Conservation (phyloP, 53 echinoderm and acorn worm genomes). For the Pentamera pediparva region DNA sequence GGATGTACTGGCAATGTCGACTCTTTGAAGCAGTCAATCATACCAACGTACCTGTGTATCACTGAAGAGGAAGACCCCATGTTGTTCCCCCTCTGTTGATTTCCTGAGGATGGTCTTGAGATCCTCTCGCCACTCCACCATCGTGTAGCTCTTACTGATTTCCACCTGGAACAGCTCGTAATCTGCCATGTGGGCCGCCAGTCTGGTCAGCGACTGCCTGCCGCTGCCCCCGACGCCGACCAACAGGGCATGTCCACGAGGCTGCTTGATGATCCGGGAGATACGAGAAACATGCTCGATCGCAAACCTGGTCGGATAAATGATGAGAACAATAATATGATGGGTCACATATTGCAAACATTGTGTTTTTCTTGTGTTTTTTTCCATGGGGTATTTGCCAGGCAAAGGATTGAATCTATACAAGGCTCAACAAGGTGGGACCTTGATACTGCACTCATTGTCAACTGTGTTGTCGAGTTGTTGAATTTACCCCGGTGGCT, state of each 20-base stretch:
- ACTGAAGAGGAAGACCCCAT: slow-evolving; percentile 97
- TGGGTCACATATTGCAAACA: no score
- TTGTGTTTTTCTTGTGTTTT: no score
- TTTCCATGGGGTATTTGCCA: no score
- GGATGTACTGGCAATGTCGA: background rate
- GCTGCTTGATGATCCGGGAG: slow-evolving; percentile 97
- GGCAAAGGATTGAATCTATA: no score
- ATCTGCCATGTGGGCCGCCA: slow-evolving; percentile 96
- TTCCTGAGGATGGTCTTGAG: slow-evolving; percentile 87
- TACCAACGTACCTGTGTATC: slow-evolving; percentile 96
- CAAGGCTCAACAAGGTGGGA: no score
- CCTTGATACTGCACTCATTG: no score
- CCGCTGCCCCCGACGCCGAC: slow-evolving; percentile 97
- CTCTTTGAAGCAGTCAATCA: no score
- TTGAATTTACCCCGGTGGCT: no score
- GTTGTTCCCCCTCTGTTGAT: slow-evolving; percentile 91
- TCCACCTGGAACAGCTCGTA: slow-evolving; percentile 97
- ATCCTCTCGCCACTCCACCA: slow-evolving; percentile 86
- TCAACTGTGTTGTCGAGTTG: no score
- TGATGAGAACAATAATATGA: no score
- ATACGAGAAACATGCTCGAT: slow-evolving; percentile 98
- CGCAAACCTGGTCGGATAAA: slow-evolving; percentile 97
- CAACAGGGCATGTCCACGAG: slow-evolving; percentile 81
- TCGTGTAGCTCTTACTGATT: slow-evolving; percentile 95
- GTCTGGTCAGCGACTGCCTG: slow-evolving; percentile 87